phyloP scores from a whole-genome alignment of 2,888 invertebrate genomes.

The Monoplex corrugatus region DNA sequence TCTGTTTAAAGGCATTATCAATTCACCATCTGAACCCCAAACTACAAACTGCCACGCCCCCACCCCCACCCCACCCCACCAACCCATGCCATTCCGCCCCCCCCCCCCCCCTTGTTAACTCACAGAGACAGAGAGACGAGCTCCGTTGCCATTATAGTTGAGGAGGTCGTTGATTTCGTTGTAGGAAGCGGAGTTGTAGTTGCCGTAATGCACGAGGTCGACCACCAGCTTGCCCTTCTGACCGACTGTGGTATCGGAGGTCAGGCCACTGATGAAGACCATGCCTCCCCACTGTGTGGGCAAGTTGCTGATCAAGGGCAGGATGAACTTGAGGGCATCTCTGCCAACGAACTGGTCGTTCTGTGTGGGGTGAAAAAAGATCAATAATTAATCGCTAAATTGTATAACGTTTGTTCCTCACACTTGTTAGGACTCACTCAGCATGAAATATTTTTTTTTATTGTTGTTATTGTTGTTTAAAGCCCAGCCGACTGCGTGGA shows the following conservation, averaged over 20 bases:
- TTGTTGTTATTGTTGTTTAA: no score
- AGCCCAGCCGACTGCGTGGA: no score
- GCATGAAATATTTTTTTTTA: no score
- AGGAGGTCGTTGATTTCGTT: neutral
- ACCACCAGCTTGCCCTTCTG: conserved; percentile 21
- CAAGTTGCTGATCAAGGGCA: neutral
- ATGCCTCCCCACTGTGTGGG: conserved; percentile 35
- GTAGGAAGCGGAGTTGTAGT: conserved; percentile 35
- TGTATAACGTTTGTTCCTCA: no score
- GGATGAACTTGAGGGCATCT: conserved; percentile 12
- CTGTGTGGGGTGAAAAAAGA: no score
- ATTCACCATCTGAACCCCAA: no score
- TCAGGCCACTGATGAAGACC: conserved; percentile 24
- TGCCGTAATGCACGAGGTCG: conserved; percentile 12
- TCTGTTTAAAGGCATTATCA: no score
- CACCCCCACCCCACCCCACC: no score
- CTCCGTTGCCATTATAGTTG: neutral
- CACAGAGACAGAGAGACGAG: neutral
- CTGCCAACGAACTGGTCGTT: conserved; percentile 37
- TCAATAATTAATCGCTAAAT: no score
- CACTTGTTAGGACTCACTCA: no score
- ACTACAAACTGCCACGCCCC: no score
- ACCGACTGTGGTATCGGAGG: conserved; percentile 18
- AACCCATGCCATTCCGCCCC: neutral
- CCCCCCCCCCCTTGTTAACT: neutral